Evolutionary conservation across 2,888 invertebrate genomes (phyloP).

Genomic region (Parasteatoda lunata): DNA sequence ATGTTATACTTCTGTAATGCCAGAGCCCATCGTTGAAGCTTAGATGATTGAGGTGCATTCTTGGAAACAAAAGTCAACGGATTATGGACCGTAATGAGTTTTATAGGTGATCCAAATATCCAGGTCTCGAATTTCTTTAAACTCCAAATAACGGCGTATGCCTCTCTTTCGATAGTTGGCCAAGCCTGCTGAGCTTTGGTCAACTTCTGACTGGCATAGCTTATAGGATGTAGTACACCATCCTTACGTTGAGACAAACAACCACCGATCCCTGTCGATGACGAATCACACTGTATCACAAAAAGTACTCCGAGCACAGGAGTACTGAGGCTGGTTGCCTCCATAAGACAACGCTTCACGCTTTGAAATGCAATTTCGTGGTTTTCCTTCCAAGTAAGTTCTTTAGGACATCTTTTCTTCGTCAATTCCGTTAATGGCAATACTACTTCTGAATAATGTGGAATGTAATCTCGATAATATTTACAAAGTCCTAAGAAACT

Average conservation of each 20-base stretch:
- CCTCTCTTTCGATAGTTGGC: slow-evolving; percentile 6
- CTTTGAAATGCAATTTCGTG: not conserved
- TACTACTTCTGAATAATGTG: not conserved
- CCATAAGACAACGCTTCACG: not conserved
- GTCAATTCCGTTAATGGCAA: not conserved
- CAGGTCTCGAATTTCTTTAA: slow-evolving; percentile 18
- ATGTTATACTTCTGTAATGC: not conserved
- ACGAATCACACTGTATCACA: too few species aligned
- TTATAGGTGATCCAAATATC: not conserved
- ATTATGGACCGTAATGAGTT: slow-evolving; percentile 8
- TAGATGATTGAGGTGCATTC: not conserved
- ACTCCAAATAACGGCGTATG: not conserved
- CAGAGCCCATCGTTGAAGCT: slow-evolving; percentile 19
- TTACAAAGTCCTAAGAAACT: not conserved
- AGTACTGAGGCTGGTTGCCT: not conserved
- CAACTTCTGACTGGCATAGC: slow-evolving; percentile 11
- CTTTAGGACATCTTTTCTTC: not conserved
- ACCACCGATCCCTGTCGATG: not conserved
- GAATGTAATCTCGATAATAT: not conserved
- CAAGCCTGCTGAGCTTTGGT: slow-evolving; percentile 9
- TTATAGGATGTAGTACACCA: not conserved
- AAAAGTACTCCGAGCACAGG: not conserved
- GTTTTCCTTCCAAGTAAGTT: not conserved
- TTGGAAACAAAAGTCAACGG: not conserved
- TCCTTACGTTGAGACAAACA: slow-evolving; percentile 1